Percentiles rank a stretch among this genome's conserved stretches.
Evolutionary conservation across 2,888 invertebrate genomes (phyloP).

Genomic region (Tanytarsus gracilentus): DNA sequence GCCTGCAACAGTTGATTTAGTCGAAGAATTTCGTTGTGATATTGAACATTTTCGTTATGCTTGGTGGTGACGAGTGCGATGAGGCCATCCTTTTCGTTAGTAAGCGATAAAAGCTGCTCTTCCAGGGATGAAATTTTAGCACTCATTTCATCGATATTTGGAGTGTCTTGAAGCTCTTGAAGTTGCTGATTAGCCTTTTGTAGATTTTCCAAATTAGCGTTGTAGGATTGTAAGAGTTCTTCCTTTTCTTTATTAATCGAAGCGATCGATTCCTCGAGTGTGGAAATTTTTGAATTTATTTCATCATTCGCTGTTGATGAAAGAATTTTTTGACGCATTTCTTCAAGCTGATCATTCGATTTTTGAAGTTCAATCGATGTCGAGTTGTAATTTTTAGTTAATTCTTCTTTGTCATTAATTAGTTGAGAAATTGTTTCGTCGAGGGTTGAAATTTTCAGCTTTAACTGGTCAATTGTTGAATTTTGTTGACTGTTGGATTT

Average conservation of each 20-base stretch:
- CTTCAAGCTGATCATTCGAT: too few relatives aligned
- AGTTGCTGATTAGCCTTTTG: neutral
- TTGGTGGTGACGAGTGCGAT: conserved; percentile 65
- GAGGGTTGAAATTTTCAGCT: too few relatives aligned
- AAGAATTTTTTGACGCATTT: too few relatives aligned
- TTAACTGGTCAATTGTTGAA: neutral
- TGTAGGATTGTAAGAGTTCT: neutral
- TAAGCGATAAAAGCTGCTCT: conserved; percentile 28
- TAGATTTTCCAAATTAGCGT: neutral
- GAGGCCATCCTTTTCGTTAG: conserved; percentile 57
- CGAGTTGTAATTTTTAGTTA: too few relatives aligned
- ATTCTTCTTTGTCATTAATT: too few relatives aligned
- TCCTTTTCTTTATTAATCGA: too few relatives aligned
- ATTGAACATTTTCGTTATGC: conserved; percentile 75
- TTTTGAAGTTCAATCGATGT: too few relatives aligned
- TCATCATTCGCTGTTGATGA: too few relatives aligned
- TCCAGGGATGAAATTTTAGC: neutral
- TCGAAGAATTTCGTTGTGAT: conserved; percentile 77
- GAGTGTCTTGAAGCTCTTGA: neutral
- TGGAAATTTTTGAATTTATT: too few relatives aligned
- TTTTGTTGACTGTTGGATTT: too few relatives aligned
- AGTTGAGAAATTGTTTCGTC: too few relatives aligned
- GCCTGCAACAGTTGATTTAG: conserved; percentile 51
- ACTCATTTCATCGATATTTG: neutral
- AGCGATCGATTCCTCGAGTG: too few relatives aligned